A percentile compares a stretch with the other conserved stretches of the same genome.
Conservation (phyloP, 2,797 vertebrate species). For the Adelosebastes latens region DNA sequence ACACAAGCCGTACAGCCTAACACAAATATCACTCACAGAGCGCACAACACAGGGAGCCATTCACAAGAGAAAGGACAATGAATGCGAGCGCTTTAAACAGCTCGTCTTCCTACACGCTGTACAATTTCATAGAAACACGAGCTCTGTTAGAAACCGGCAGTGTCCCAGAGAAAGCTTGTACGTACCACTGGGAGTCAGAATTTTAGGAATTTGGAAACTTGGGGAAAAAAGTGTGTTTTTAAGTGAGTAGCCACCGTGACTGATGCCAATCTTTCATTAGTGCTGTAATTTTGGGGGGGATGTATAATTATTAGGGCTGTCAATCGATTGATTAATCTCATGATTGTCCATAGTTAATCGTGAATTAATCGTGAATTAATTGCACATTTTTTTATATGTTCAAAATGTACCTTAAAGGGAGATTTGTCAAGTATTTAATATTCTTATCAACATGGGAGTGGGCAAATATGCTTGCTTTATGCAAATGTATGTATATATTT, state of each 20-base stretch:
- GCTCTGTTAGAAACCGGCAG: neutral
- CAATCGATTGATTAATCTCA: too few relatives aligned
- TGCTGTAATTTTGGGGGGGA: neutral
- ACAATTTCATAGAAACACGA: conserved; percentile 28
- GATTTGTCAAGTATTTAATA: too few relatives aligned
- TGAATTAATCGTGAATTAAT: too few relatives aligned
- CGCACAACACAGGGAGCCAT: conserved; percentile 52
- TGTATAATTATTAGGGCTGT: neutral
- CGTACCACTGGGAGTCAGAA: neutral
- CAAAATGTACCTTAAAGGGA: too few relatives aligned
- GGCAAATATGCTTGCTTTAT: too few relatives aligned
- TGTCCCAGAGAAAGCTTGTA: neutral
- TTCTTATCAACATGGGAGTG: too few relatives aligned
- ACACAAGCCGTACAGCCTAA: conserved; percentile 49
- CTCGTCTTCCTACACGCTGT: conserved; percentile 38
- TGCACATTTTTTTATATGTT: too few relatives aligned
- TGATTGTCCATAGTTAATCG: too few relatives aligned
- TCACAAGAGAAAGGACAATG: conserved; percentile 57
- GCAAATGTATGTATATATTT: too few relatives aligned
- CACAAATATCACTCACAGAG: conserved; percentile 66
- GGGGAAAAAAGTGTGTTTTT: neutral
- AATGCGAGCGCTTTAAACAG: conserved; percentile 27
- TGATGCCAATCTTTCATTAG: neutral
- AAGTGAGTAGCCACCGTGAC: neutral
- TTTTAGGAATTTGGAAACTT: conserved; percentile 10